A percentile compares a stretch with the other conserved stretches of the same genome.
Evolutionary conservation across 2,797 vertebrate genomes (phyloP).

Genomic region (Spea hammondii): DNA sequence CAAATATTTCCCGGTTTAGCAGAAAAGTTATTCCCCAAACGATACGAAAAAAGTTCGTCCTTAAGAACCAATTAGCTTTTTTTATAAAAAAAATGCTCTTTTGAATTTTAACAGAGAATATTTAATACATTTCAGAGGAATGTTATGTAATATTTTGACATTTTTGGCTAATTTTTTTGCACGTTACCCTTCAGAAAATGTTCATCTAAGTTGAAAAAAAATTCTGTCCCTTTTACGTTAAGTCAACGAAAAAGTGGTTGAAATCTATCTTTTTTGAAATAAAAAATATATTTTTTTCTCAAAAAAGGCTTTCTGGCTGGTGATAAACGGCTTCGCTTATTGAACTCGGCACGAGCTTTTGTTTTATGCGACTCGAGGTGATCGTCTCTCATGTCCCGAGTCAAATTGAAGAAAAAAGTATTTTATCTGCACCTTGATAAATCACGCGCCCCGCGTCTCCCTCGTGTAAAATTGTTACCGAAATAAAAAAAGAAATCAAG

Average conservation of each 20-base stretch:
- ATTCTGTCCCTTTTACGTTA: too few relatives aligned
- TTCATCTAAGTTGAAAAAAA: too few relatives aligned
- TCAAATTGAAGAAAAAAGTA: not conserved
- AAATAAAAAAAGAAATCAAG: not conserved
- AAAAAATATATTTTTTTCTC: too few relatives aligned
- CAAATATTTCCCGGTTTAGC: not conserved
- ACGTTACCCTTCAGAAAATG: too few relatives aligned
- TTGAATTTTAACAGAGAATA: too few relatives aligned
- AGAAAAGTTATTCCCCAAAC: not conserved
- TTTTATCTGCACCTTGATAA: not conserved
- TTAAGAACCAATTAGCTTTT: too few relatives aligned
- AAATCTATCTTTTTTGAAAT: not conserved
- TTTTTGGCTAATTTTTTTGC: too few relatives aligned
- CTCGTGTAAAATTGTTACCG: not conserved
- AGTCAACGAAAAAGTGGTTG: not conserved
- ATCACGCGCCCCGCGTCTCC: not conserved
- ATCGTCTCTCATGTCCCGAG: not conserved
- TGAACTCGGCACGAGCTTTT: not conserved
- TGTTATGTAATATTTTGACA: too few relatives aligned
- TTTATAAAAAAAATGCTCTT: too few relatives aligned
- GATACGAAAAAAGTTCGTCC: not conserved
- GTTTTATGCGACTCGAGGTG: not conserved
- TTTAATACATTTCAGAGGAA: too few relatives aligned
- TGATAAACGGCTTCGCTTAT: not conserved
- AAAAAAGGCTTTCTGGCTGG: not conserved